Percentiles rank a stretch among this genome's conserved stretches.
phyloP scores from a whole-genome alignment of 2,113 vertebrate genomes.

The Diphyllodes magnificus region DNA sequence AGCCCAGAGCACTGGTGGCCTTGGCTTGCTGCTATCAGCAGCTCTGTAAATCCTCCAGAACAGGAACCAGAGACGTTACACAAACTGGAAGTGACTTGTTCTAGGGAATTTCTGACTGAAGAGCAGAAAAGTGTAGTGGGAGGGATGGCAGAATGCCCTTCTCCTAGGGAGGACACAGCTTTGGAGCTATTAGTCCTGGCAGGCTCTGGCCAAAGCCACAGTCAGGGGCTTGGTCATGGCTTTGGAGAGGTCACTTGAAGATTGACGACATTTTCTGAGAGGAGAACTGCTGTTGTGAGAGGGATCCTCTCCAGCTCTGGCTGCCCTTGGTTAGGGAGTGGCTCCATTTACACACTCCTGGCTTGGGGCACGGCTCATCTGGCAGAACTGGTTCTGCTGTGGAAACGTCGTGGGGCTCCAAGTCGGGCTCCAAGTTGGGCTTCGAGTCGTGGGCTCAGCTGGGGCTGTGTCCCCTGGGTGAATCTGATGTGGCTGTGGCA shows the following conservation, averaged over 20 bases:
- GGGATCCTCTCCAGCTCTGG: not conserved
- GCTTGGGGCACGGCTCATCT: slow-evolving; percentile 43
- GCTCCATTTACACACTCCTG: slow-evolving; percentile 6
- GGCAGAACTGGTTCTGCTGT: slow-evolving; percentile 55
- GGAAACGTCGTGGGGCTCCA: not conserved
- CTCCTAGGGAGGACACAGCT: not conserved
- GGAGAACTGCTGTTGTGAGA: not conserved
- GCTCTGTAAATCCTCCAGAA: not conserved
- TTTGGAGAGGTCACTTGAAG: not conserved
- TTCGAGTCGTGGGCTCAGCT: not conserved
- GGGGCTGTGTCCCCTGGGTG: slow-evolving; percentile 24
- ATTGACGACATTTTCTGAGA: not conserved
- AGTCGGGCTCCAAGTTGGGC: not conserved
- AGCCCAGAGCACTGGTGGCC: not conserved
- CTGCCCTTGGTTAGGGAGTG: slow-evolving; percentile 65
- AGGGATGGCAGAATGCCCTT: not conserved
- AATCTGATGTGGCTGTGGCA: slow-evolving; percentile 7
- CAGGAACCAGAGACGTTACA: not conserved
- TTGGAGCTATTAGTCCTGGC: not conserved
- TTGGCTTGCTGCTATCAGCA: not conserved
- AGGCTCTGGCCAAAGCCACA: not conserved
- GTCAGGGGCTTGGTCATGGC: not conserved
- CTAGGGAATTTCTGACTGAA: not conserved
- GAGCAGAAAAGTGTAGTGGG: not conserved
- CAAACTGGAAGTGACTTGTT: not conserved